Conservation (phyloP, 2,888 invertebrate species). For the Autographa gamma region DNA sequence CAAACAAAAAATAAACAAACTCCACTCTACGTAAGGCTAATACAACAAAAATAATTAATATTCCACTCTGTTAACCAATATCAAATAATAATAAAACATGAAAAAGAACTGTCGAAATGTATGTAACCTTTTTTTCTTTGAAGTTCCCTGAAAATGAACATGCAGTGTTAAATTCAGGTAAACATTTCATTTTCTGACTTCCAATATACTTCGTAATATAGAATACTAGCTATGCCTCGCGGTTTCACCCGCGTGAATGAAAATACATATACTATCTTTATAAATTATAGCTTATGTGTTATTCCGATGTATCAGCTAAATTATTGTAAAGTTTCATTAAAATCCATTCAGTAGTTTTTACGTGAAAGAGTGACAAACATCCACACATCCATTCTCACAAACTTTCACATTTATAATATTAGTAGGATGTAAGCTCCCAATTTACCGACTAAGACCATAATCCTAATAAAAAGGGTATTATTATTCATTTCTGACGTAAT, state of each 20-base stretch:
- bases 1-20: not conserved
- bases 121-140: slow-evolving; percentile 1
- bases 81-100: not conserved
- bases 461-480: slow-evolving; percentile 43
- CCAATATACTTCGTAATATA: not conserved
- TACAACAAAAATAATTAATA: not conserved
- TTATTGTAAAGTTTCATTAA: too few species aligned
- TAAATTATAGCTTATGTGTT: too few species aligned
- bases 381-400: too few species aligned
- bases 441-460: slow-evolving; percentile 35
- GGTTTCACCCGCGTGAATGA: too few species aligned
- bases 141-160: not conserved
- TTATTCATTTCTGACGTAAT: slow-evolving; percentile 35
- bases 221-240: too few species aligned
- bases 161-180: not conserved
- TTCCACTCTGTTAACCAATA: not conserved
- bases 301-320: too few species aligned
- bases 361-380: too few species aligned
- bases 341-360: too few species aligned
- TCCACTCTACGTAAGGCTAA: not conserved
- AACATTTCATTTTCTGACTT: slow-evolving; percentile 1
- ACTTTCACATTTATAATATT: too few species aligned
- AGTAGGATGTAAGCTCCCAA: slow-evolving; percentile 23
- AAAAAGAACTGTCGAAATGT: not conserved
- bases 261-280: too few species aligned